Base-by-base conservation (phyloP, 1,140 invertebrate genomes). In the Aphelenchoides besseyi region DNA sequence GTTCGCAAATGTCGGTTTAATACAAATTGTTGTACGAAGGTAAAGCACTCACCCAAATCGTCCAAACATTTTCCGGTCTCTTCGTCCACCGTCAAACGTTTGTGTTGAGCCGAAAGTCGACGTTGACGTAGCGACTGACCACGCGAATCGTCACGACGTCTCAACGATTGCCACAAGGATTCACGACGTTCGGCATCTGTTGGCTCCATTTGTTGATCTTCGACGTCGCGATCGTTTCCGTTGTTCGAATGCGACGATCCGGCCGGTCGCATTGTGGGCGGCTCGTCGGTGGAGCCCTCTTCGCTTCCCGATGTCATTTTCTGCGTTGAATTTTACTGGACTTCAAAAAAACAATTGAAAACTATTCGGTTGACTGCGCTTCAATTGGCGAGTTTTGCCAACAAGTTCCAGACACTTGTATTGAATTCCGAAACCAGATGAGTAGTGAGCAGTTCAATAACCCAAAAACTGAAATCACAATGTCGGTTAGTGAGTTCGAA, bases 211-310 rank as follows among this genome's bases (percentile, higher is more conserved):
- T n/a, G n/a, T n/a, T n/a, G n/a, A 23, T 23, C 41, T 23, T 48
- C 41, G 12, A 23, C 41, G 12, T 48, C 41, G 41, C 41, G 12
- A 12, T 48, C 41, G 41, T 12, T 23, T 12, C 23, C 41, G 5
- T 33, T 23, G 5, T 5, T 33, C 5, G 55, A 5, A 33, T 33
- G 5, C 5, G 55, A 59, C 18, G 55, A 18, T 8, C 32, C 5
- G 5, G 5, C 5, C 5, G 5, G 5, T 5, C 55, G 55, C 18
- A 59, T 59, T 33, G 55, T 59, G 5, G 55, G 55, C 55, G 55
- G 55, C 55, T 59, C 55, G 18, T 59, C 55, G 12, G 41, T 48
- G 26, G 55, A 59, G 26, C 55, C 55, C 18, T 59, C 55, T 5
- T 59, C 55, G 18, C 55, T 59, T 8, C 41, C 41, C 41, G 41